Evolutionary conservation across 2,888 invertebrate genomes (phyloP), one percentile per base, ranked within the genome.

Genomic region (Philonicus albiceps): DNA sequence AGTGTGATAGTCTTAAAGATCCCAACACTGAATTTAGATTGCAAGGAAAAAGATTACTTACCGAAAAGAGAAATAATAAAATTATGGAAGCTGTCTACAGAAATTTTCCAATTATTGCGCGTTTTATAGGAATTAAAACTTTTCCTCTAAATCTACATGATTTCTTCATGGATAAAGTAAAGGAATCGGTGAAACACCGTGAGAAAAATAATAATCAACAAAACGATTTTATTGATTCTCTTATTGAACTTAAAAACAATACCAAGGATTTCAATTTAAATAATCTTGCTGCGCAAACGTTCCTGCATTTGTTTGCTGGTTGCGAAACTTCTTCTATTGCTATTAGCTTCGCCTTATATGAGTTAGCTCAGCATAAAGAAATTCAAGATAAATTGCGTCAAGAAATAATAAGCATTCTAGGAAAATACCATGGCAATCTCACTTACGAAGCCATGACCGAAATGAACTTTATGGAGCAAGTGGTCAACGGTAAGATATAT

Each of bases 301-400:
- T 93, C 88, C 89, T 93, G 19, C 93, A 93, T 88, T 93, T 92
- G 86, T 89, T 90, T 1, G 93, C 91, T 8, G 93, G 93, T 0
- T 93, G 92, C 88, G 93, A 93, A 88, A 93, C 93, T 0, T 92
- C 91, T 64, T 92, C 93, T 0, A 91, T 92, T 0, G 91, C 92
- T 0, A 90, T 93, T 88, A 87, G 91, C 0, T 93, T 91, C 75
- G 87, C 91, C 49, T 87, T 92, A 11, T 92, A 92, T 86, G 90
- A 92, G 87, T 87, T 93, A 13, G 92, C 93, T 0, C 74, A 89
- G 3, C 90, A 93, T 88, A 91, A 90, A 16, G 89, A 92, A 1
- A 88, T 93, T 0, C 93, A 93, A 89, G 89, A 91, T 89, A 89
- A 90, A 89, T 74, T 92, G 5, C 86, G 89, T 22, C 85, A 87